Base-by-base conservation (phyloP, 2,888 invertebrate genomes). In the Drosophila diplacantha region DNA sequence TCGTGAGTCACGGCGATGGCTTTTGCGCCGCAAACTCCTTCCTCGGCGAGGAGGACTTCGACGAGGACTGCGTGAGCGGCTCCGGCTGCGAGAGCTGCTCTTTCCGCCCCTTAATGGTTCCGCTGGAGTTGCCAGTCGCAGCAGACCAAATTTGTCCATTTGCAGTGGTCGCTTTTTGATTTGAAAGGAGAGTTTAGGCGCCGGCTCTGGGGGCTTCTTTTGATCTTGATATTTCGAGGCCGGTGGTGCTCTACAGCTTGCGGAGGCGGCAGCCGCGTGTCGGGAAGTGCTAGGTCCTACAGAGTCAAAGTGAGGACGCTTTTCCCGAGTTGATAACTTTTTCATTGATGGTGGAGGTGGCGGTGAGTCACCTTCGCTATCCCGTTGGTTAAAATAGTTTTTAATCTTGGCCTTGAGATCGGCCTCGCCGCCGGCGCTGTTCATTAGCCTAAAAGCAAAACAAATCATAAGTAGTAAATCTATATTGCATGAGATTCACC, bases 131-230 rank as follows among this genome's bases (percentile, higher is more conserved):
- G 92, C 92, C 71, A 93, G 87, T 0, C 93, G 91, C 89, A 93
- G 91, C 72, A 93, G 92, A 1, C 93, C 93, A 83, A 93, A 93
- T 87, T 93, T 93, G 87, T 93, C 93, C 70, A 93, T 88, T 18
- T 77, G 77, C 41, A 77, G 43, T 7, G 79, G 74, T 14, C 79
- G 77, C 47, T 93, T 93, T 35, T 86, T 85, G 18, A 86, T 85
- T 64, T 86, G 85, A 70, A 87, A 87, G 4, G 87, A 86, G n/a
- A 86, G 70, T 44, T 84, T 85, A 11, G 76, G 75, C 0, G 70
- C 60, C 9, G 56, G 62, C 11, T 55, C 57, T 18, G 55, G 62
- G 0, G 55, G 54, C 31, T 61, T 58, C 41, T 39, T 50, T 38
- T 52, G 47, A 5, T 61, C 46, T 11, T 52, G 60, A 22, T 67